phyloP scores from a whole-genome alignment of 2,888 invertebrate species.

The Hyles lineata region DNA sequence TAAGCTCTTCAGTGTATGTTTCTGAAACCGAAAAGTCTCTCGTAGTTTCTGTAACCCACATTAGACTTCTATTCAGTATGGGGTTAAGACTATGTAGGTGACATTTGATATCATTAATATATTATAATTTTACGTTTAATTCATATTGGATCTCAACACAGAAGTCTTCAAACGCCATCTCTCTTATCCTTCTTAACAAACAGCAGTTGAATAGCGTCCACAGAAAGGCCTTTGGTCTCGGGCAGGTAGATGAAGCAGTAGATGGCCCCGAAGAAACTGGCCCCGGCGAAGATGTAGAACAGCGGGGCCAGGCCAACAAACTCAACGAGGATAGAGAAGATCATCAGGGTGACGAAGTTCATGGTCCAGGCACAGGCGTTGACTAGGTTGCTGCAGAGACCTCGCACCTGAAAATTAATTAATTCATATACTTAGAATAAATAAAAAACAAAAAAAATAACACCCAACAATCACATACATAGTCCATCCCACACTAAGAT shows the following conservation, averaged over 20 bases:
- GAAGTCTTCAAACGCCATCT: background rate
- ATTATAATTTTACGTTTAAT: background rate
- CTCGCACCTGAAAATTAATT: conserved; percentile 59
- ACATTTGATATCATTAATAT: too few species aligned
- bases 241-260: conserved; percentile 70
- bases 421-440: background rate
- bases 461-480: too few species aligned
- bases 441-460: background rate
- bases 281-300: conserved; percentile 69
- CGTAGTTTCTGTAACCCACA: too few species aligned
- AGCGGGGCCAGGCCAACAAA: conserved; percentile 64
- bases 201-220: conserved; percentile 66
- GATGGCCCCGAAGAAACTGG: conserved; percentile 63
- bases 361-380: conserved; percentile 67
- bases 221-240: conserved; percentile 77
- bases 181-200: conserved; percentile 57
- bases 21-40: too few species aligned
- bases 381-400: conserved; percentile 62
- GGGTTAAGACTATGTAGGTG: too few species aligned
- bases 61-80: too few species aligned
- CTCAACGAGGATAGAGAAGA: conserved; percentile 68
- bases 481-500: too few species aligned
- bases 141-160: background rate
- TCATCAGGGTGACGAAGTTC: conserved; percentile 69
- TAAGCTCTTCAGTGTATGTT: too few species aligned